A percentile compares a stretch with the other conserved stretches of the same genome.
phyloP scores from a whole-genome alignment of 2,888 invertebrate species.

The Ptilodon capucinus region DNA sequence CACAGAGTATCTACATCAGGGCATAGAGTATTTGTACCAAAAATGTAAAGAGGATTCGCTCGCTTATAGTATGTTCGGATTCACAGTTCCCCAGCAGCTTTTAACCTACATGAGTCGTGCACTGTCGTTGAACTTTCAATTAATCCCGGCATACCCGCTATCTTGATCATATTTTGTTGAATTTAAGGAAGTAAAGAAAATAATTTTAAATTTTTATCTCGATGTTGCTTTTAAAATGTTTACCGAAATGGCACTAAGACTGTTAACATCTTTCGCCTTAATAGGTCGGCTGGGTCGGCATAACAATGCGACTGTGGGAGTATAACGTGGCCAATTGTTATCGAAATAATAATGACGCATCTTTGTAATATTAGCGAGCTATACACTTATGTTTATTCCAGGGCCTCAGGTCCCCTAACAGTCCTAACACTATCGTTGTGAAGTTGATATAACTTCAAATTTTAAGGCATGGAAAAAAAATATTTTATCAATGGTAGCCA shows the following conservation, averaged over 20 bases:
- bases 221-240: neutral
- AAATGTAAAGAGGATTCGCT: too few relatives aligned
- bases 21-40: too few relatives aligned
- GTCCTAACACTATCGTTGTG: too few relatives aligned
- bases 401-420: too few relatives aligned
- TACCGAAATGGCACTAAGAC: neutral
- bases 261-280: neutral
- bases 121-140: neutral
- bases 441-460: too few relatives aligned
- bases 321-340: neutral
- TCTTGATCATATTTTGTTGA: neutral
- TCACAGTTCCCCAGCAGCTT: neutral
- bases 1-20: too few relatives aligned
- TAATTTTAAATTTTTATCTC: too few relatives aligned
- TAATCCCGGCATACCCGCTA: neutral
- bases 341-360: neutral
- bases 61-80: too few relatives aligned
- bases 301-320: neutral
- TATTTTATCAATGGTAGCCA: too few relatives aligned
- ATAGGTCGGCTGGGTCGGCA: neutral
- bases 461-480: too few relatives aligned
- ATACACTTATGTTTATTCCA: too few relatives aligned
- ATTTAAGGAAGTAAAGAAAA: neutral
- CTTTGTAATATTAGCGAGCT: conserved; percentile 7
- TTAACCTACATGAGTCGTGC: neutral